Evolutionary conservation across 2,113 vertebrate species (phyloP), one percentile per base, ranked within the genome.

Genomic region (Halcyon malimbica): DNA sequence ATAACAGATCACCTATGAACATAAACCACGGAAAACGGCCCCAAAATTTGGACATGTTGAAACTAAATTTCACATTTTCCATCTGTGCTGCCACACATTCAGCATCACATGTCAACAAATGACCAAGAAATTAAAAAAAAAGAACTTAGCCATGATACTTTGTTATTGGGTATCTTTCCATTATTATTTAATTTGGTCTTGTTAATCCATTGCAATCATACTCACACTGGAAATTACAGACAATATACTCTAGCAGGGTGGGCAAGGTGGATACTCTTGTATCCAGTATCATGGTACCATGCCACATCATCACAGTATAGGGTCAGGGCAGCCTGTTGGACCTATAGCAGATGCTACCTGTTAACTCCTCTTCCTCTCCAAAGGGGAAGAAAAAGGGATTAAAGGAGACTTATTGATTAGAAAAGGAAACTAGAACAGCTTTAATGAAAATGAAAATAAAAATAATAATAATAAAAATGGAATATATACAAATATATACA

Each of bases 11-110:
- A 69, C 7, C 46, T 37, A 20, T 5, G 7, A 62, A 53, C 5
- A 57, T 0, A 0, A 74, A 67, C 75, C 1, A 53, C 5, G 53
- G 0, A 0, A 75, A 67, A 78, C 1, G 3, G 37, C 35, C 20
- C 44, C 39, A 64, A 20, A 4, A 71, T 33, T 41, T 16, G n/a
- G 53, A 59, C 13, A 54, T 13, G 48, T 0, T 54, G 39, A 51
- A 81, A 69, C 4, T 70, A 74, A 50, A 41, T 51, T 69, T 76
- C 41, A 80, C 4, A 1, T 41, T 60, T 92, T 75, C 26, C 42
- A 42, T 25, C 46, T 71, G 10, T 10, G 33, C 24, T 54, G 65
- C 7, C 67, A 76, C 21, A 79, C 1, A 6, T 35, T 29, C 3
- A 2, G 13, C 16, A 82, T 19, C 60, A 48, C 24, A 21, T 7